phyloP scores from a whole-genome alignment of 2,113 vertebrate genomes.

The Stictonetta naevosa region DNA sequence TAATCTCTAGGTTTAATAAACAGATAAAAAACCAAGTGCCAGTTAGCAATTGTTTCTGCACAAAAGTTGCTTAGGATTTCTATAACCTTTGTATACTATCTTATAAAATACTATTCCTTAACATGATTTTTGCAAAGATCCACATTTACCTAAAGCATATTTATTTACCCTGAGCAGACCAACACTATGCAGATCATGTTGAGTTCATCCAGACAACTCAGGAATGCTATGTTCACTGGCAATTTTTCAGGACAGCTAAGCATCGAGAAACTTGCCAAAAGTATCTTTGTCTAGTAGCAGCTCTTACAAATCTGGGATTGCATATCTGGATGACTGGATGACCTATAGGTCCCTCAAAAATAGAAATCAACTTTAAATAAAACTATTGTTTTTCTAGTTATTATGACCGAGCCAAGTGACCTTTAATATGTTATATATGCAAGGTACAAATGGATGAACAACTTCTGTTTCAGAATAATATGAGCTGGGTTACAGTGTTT shows the following conservation, averaged over 20 bases:
- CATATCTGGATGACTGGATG: not conserved
- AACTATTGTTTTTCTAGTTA: not conserved
- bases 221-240: not conserved
- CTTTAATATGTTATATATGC: not conserved
- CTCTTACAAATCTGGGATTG: not conserved
- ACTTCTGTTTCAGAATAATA: not conserved
- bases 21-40: not conserved
- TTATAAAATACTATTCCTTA: not conserved
- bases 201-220: not conserved
- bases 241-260: not conserved
- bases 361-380: not conserved
- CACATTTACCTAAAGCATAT: not conserved
- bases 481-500: not conserved
- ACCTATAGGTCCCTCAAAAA: not conserved
- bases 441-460: not conserved
- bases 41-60: not conserved
- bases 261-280: not conserved
- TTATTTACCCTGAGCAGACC: not conserved
- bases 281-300: not conserved
- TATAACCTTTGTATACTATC: not conserved
- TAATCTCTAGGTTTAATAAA: not conserved
- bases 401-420: not conserved
- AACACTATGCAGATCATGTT: rapidly evolving
- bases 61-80: not conserved
- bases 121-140: not conserved